Percentiles rank a stretch among this genome's conserved stretches.
These are phyloP conservation scores for Leptinotarsa haldemani DNA, from an alignment of 2,888 invertebrate species.

Conservation along the genomic window DNA sequence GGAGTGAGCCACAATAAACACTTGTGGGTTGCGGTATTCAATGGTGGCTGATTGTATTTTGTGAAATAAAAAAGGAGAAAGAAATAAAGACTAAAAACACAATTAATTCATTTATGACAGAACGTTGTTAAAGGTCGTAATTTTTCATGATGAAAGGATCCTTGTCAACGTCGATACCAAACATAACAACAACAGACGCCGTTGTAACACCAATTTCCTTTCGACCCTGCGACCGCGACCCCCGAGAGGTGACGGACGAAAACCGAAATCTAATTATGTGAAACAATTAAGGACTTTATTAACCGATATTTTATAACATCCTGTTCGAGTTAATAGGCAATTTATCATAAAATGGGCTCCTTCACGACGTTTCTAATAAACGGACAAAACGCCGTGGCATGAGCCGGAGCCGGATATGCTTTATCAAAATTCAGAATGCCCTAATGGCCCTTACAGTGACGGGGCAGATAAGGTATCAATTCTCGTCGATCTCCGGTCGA, in stretches of 20 bases:
- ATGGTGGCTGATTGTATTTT: too few relatives aligned
- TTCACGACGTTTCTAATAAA: constrained; percentile 41
- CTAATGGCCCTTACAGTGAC: constrained; percentile 19
- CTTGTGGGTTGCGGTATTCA: too few relatives aligned
- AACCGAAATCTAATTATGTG: constrained; percentile 34
- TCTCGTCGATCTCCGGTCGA: constrained; percentile 3
- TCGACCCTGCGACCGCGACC: constrained; percentile 12
- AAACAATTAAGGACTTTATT: constrained; percentile 41
- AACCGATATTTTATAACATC: constrained; percentile 42
- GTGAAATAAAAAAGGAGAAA: background rate
- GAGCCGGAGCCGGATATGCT: constrained; percentile 35
- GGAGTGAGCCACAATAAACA: too few relatives aligned
- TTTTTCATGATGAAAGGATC: constrained; percentile 5
- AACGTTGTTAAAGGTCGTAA: background rate
- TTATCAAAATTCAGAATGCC: constrained; percentile 39
- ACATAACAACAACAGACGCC: constrained; percentile 10
- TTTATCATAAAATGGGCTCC: constrained; percentile 37
- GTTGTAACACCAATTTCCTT: constrained; percentile 19
- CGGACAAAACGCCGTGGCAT: constrained; percentile 32
- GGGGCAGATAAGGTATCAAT: constrained; percentile 13
- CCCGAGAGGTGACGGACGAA: constrained; percentile 23
- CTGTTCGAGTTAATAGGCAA: constrained; percentile 38
- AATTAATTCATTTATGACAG: background rate
- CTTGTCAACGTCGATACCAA: constrained; percentile 4
- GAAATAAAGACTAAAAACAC: background rate